These are phyloP conservation scores for Neopelma chrysocephalum DNA, from an alignment of 2,797 vertebrate species.

Conservation along the genomic window DNA sequence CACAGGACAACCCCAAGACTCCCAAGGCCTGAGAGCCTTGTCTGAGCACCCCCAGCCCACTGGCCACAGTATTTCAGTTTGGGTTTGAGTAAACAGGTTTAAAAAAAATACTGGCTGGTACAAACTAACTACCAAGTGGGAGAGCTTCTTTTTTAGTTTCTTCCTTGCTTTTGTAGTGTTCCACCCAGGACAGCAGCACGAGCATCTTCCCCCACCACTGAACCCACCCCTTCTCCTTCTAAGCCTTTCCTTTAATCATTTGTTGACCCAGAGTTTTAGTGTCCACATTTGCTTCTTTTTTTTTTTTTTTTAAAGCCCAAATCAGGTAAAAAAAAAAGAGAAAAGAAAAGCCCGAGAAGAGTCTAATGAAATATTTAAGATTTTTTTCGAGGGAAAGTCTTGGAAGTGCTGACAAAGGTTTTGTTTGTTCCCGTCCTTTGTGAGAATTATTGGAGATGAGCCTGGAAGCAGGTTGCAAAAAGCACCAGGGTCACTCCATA, in stretches of 20 bases:
- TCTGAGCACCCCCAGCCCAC: neutral
- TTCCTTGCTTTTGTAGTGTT: neutral
- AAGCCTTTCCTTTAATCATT: slow-evolving; percentile 73
- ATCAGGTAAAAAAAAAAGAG: slow-evolving; percentile 7
- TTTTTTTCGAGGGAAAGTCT: slow-evolving; percentile 78
- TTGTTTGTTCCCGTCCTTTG: slow-evolving; percentile 81
- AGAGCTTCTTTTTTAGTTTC: neutral
- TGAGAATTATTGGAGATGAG: slow-evolving; percentile 80
- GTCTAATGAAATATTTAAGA: slow-evolving; percentile 91
- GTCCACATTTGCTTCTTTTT: neutral
- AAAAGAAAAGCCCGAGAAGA: neutral
- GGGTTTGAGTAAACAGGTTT: neutral
- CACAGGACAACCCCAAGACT: neutral
- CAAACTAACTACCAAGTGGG: neutral
- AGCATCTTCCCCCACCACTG: neutral
- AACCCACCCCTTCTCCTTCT: neutral
- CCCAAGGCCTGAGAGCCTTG: neutral
- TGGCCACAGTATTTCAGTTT: neutral
- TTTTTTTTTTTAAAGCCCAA: neutral
- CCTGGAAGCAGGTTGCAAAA: slow-evolving; percentile 76
- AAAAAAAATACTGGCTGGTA: neutral
- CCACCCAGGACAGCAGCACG: neutral
- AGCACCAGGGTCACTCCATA: slow-evolving; percentile 89
- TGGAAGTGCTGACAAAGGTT: slow-evolving; percentile 81
- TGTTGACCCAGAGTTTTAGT: slow-evolving; percentile 68